Conservation (phyloP, 2,797 vertebrate genomes). For the Glyptemys insculpta region DNA sequence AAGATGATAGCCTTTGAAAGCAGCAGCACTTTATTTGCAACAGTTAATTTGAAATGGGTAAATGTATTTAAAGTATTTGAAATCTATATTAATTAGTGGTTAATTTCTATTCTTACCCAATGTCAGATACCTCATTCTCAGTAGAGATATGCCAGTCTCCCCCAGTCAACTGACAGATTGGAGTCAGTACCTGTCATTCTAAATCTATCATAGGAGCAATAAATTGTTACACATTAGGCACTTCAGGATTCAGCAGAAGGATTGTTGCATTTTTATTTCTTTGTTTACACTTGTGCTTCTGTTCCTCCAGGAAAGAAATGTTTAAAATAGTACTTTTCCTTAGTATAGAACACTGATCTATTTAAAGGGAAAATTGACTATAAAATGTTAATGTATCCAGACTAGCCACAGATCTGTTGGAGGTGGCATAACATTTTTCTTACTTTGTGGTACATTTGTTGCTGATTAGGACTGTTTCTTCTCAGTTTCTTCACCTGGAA, state of each 20-base stretch:
- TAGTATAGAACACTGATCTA: neutral
- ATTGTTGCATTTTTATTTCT: neutral
- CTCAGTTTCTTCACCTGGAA: neutral
- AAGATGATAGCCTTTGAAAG: neutral
- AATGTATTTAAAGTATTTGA: neutral
- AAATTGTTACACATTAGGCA: neutral
- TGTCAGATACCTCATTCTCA: neutral
- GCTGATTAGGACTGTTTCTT: neutral
- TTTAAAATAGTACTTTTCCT: neutral
- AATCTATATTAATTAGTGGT: neutral
- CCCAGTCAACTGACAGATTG: neutral
- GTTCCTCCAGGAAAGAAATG: neutral
- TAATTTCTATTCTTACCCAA: neutral
- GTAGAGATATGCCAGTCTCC: neutral
- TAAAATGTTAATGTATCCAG: neutral
- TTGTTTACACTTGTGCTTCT: neutral
- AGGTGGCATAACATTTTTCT: neutral
- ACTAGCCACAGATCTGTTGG: neutral
- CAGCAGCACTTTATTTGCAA: neutral
- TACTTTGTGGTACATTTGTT: conserved; percentile 1
- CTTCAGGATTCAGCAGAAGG: neutral
- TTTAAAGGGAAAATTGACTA: neutral
- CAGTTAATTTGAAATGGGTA: neutral
- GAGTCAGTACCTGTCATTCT: neutral
- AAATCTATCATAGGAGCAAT: neutral